These are phyloP conservation scores for Macrobrachium nipponense DNA, from an alignment of 1,140 invertebrate species.

Conservation along the genomic window DNA sequence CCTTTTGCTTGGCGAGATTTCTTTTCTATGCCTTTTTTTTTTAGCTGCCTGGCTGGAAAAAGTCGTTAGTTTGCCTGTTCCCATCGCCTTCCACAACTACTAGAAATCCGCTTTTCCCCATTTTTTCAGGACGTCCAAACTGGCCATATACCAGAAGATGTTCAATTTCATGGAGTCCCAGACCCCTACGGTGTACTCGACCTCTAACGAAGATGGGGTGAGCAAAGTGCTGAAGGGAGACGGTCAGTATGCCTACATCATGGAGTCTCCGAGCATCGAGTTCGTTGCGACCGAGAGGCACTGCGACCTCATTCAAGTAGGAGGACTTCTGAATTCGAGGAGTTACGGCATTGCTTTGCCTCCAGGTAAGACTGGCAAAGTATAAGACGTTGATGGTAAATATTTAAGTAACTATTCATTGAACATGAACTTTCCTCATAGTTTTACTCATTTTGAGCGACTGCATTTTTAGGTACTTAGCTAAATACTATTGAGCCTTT, in stretches of 20 bases:
- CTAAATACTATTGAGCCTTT: too few species aligned
- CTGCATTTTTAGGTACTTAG: too few species aligned
- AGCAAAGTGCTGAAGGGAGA: constrained; percentile 57
- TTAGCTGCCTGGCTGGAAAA: too few species aligned
- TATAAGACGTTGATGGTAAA: too few species aligned
- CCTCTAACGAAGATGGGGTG: constrained; percentile 63
- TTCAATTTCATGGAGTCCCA: constrained; percentile 72
- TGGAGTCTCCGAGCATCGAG: constrained; percentile 66
- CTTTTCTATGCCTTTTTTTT: too few species aligned
- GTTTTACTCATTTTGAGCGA: too few species aligned
- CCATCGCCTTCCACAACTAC: too few species aligned
- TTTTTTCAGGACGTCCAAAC: constrained; percentile 70
- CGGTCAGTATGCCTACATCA: constrained; percentile 64
- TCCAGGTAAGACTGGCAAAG: constrained; percentile 64
- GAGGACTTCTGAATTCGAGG: constrained; percentile 69
- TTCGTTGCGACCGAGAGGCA: constrained; percentile 68
- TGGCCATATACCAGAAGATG: constrained; percentile 73
- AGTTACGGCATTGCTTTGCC: constrained; percentile 69
- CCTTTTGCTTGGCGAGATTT: too few species aligned
- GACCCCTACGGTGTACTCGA: constrained; percentile 69
- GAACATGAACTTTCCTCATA: too few species aligned
- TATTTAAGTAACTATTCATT: too few species aligned
- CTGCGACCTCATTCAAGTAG: constrained; percentile 68
- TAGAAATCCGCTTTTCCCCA: not conserved
- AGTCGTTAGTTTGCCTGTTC: too few species aligned